These are phyloP conservation scores for Priocnemis perturbator DNA, from an alignment of 2,888 invertebrate genomes.

Conservation along the genomic window DNA sequence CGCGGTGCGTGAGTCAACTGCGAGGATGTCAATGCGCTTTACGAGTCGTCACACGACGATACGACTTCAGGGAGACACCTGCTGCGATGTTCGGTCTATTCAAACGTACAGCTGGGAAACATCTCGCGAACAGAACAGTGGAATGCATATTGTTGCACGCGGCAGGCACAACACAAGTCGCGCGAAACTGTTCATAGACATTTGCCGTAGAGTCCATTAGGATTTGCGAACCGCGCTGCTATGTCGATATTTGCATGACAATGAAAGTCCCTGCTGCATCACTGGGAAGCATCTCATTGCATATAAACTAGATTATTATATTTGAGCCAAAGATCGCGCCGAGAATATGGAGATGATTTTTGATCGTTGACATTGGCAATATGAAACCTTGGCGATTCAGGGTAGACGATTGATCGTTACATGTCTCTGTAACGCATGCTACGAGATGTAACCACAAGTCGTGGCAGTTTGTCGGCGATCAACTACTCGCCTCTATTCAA, in stretches of 20 bases:
- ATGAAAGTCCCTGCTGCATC: too few relatives aligned
- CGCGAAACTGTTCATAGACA: too few relatives aligned
- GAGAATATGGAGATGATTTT: not conserved
- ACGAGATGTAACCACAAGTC: conserved; percentile 36
- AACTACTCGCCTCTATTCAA: conserved; percentile 46
- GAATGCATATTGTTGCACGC: conserved; percentile 1
- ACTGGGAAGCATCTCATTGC: too few relatives aligned
- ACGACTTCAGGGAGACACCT: conserved; percentile 23
- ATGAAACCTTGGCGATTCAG: conserved; percentile 34
- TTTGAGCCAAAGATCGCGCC: too few relatives aligned
- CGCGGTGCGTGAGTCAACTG: conserved; percentile 33
- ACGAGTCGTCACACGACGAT: conserved; percentile 14
- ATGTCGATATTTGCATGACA: too few relatives aligned
- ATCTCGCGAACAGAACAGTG: conserved; percentile 19
- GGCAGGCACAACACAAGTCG: conserved; percentile 5
- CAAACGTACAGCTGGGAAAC: conserved; percentile 14
- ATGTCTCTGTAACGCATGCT: conserved; percentile 39
- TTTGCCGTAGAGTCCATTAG: too few relatives aligned
- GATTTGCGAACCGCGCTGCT: too few relatives aligned
- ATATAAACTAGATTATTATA: too few relatives aligned
- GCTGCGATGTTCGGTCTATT: conserved; percentile 30
- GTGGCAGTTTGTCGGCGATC: conserved; percentile 43
- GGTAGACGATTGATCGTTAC: conserved; percentile 51
- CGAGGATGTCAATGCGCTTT: conserved; percentile 36
- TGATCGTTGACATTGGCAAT: too few relatives aligned